phyloP scores from a whole-genome alignment of 2,888 invertebrate genomes.

The Tiphia femorata region DNA sequence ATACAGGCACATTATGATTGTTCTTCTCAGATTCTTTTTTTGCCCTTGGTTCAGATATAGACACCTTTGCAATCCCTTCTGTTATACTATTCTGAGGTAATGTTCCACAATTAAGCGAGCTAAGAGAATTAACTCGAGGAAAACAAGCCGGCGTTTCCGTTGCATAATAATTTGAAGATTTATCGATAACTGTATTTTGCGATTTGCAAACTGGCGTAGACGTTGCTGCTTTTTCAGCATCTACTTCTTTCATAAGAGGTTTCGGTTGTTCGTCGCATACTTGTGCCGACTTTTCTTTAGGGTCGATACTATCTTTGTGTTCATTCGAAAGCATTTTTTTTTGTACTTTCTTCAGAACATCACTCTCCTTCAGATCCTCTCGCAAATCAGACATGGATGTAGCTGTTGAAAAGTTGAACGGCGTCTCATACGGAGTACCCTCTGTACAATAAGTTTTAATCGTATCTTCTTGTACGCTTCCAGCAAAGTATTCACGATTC shows the following conservation, averaged over 20 bases:
- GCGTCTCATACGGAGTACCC: slow-evolving; percentile 87
- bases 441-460: slow-evolving; percentile 94
- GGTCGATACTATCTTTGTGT: slow-evolving; percentile 22
- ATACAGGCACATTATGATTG: slow-evolving; percentile 3
- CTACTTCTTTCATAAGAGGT: slow-evolving; percentile 40
- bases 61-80: slow-evolving; percentile 28
- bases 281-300: slow-evolving; percentile 12
- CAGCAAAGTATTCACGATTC: slow-evolving; percentile 55
- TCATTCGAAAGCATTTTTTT: slow-evolving; percentile 43
- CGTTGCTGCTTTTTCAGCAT: slow-evolving; percentile 27
- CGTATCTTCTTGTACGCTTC: slow-evolving; percentile 77
- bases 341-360: slow-evolving; percentile 38
- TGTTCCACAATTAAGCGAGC: slow-evolving; percentile 67
- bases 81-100: slow-evolving; percentile 41
- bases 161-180: slow-evolving; percentile 88
- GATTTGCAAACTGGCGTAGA: slow-evolving; percentile 75
- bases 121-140: slow-evolving; percentile 74
- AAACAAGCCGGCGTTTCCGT: slow-evolving; percentile 89
- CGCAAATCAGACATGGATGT: slow-evolving; percentile 90
- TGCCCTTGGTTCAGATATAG: slow-evolving; percentile 6
- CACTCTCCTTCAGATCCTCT: slow-evolving; percentile 59
- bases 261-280: slow-evolving; percentile 31
- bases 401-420: slow-evolving; percentile 83
- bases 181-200: slow-evolving; percentile 84
- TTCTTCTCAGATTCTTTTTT: slow-evolving; percentile 30